Percentiles rank a stretch among this genome's conserved stretches.
Evolutionary conservation across 2,888 invertebrate species (phyloP).

Genomic region (Dione juno): DNA sequence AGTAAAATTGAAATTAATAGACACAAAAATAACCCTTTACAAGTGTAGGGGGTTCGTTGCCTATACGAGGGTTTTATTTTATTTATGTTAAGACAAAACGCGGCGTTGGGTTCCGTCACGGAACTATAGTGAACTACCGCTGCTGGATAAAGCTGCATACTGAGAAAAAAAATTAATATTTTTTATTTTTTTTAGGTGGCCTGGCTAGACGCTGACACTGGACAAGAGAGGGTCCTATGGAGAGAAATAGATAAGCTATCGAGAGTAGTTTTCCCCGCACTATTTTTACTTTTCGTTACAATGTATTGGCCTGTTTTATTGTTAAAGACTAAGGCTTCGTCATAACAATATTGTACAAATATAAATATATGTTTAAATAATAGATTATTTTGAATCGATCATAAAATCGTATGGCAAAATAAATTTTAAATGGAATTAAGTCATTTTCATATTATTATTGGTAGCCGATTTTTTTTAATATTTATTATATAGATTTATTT

Average conservation of each 20-base stretch:
- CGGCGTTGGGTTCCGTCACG: no score
- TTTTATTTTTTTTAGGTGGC: constrained; percentile 83
- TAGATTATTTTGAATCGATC: no score
- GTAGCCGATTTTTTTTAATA: background rate
- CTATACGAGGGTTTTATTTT: no score
- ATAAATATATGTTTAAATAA: background rate
- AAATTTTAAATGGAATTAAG: background rate
- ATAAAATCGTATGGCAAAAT: background rate
- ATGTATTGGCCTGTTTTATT: constrained; percentile 91
- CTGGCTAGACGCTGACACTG: constrained; percentile 86
- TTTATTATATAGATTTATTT: no score
- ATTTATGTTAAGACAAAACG: no score
- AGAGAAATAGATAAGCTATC: constrained; percentile 90
- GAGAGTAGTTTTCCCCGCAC: constrained; percentile 88
- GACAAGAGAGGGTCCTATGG: constrained; percentile 89
- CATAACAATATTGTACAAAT: constrained; percentile 58
- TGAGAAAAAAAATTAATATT: no score
- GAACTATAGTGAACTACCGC: no score
- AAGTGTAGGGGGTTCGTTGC: no score
- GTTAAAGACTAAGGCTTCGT: constrained; percentile 84
- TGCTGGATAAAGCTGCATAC: no score
- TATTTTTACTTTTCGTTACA: constrained; percentile 90
- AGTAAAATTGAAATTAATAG: no score
- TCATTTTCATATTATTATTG: background rate
- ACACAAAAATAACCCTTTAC: no score